Evolutionary conservation across 1,140 invertebrate genomes (phyloP).

Genomic region (Chrysoperla carnea): DNA sequence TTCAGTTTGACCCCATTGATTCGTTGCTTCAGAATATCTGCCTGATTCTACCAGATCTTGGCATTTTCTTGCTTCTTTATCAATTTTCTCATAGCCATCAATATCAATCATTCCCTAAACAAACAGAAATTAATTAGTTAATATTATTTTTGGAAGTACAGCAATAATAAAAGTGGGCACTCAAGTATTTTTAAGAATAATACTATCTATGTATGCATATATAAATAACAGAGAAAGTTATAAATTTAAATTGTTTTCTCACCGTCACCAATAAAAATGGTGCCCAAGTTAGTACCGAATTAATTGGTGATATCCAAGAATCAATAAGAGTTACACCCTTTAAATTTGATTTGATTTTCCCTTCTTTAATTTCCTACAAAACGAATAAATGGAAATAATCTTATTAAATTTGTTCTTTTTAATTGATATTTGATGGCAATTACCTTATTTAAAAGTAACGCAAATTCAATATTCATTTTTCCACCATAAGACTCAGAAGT

Average conservation of each 20-base stretch:
- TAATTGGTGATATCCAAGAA: slow-evolving; percentile 72
- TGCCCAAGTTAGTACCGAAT: slow-evolving; percentile 63
- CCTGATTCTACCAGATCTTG: slow-evolving; percentile 29
- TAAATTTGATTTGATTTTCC: slow-evolving; percentile 49
- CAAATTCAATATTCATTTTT: slow-evolving; percentile 75
- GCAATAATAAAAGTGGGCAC: no score
- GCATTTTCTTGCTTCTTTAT: slow-evolving; percentile 26
- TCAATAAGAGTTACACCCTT: slow-evolving; percentile 65
- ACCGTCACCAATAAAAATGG: slow-evolving; percentile 51
- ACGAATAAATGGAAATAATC: no score
- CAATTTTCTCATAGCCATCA: slow-evolving; percentile 31
- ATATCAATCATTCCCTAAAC: slow-evolving; percentile 41
- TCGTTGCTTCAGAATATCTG: slow-evolving; percentile 38
- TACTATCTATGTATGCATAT: no score
- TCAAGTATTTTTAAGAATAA: no score
- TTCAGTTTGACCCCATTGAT: slow-evolving; percentile 44
- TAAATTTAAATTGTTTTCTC: no score
- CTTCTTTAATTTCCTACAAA: slow-evolving; percentile 39
- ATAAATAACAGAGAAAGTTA: no score
- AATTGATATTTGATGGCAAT: no score
- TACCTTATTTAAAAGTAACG: slow-evolving; percentile 38
- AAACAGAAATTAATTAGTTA: no score
- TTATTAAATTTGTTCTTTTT: no score
- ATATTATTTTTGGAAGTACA: no score
- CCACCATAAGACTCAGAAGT: slow-evolving; percentile 77